Evolutionary conservation across 2,113 vertebrate genomes (phyloP).

Genomic region (Ceratotherium simum): DNA sequence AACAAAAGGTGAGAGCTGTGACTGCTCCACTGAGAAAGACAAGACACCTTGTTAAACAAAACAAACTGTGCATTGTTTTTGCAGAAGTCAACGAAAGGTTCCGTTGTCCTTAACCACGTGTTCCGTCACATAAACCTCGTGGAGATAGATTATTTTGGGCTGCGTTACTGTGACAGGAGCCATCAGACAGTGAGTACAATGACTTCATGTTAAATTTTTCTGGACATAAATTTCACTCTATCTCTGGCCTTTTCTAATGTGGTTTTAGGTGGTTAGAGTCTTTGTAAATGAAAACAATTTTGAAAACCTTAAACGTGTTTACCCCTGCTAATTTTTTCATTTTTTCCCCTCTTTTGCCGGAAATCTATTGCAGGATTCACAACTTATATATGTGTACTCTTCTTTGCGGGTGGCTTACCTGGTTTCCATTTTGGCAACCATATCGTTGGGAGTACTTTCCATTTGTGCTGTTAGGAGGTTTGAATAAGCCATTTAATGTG

Average conservation of each 20-base stretch:
- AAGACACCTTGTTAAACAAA: slow-evolving; percentile 77
- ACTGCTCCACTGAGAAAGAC: slow-evolving; percentile 78
- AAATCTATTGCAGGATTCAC: neutral
- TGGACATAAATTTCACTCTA: neutral
- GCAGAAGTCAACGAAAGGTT: slow-evolving; percentile 95
- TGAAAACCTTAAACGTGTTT: neutral
- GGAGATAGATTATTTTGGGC: slow-evolving; percentile 95
- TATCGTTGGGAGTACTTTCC: neutral
- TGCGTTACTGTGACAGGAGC: slow-evolving; percentile 94
- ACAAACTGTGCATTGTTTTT: slow-evolving; percentile 85
- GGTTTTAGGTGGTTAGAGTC: neutral
- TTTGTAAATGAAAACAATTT: slow-evolving; percentile 39
- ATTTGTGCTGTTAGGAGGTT: neutral
- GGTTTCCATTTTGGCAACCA: neutral
- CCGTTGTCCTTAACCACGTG: slow-evolving; percentile 92
- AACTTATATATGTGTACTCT: neutral
- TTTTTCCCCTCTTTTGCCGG: neutral
- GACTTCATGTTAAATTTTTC: neutral
- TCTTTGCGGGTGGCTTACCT: neutral
- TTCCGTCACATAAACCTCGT: slow-evolving; percentile 93
- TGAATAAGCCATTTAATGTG: neutral
- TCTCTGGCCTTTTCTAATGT: slow-evolving; percentile 30
- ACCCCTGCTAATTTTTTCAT: neutral
- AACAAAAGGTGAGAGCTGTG: slow-evolving; percentile 78
- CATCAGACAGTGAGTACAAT: slow-evolving; percentile 93